phyloP scores from a whole-genome alignment of 1,140 invertebrate species.

The Drosophila micromelanica region DNA sequence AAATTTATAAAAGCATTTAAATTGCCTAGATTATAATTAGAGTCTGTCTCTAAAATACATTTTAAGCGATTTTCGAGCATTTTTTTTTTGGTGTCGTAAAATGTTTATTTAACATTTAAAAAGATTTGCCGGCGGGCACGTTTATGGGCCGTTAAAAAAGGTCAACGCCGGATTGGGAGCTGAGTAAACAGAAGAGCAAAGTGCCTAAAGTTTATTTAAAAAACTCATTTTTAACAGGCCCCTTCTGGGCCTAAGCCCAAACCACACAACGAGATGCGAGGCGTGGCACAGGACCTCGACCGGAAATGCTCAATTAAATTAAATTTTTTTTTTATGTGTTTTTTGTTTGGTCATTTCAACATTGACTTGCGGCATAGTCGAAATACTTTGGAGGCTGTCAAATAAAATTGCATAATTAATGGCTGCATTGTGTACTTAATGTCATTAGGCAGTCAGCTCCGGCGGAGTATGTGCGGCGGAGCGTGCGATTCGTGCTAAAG shows the following conservation, averaged over 20 bases:
- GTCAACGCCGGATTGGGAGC: conserved; percentile 37
- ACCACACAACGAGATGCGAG: conserved; percentile 34
- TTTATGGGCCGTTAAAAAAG: conserved; percentile 79
- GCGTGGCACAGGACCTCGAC: conserved; percentile 35
- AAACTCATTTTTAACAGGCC: conserved; percentile 78
- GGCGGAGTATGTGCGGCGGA: background rate
- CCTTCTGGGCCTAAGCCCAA: conserved; percentile 63
- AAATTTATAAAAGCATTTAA: conserved; percentile 9
- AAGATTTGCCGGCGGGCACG: conserved; percentile 71
- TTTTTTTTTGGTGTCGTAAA: conserved; percentile 64
- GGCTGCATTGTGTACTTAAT: conserved; percentile 32
- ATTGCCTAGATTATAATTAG: conserved; percentile 50
- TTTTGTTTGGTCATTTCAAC: background rate
- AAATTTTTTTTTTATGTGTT: background rate
- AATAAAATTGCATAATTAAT: conserved; percentile 59
- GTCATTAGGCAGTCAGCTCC: conserved; percentile 32
- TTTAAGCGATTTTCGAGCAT: conserved; percentile 73
- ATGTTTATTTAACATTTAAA: conserved; percentile 82
- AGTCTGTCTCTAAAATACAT: conserved; percentile 30
- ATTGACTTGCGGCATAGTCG: conserved; percentile 40
- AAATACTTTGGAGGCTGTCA: conserved; percentile 4
- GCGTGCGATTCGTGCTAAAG: conserved; percentile 13
- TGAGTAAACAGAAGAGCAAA: conserved; percentile 71
- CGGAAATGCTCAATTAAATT: conserved; percentile 75
- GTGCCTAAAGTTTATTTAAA: conserved; percentile 77